phyloP scores from a whole-genome alignment of 2,113 vertebrate species.

The Oryzias javanicus region DNA sequence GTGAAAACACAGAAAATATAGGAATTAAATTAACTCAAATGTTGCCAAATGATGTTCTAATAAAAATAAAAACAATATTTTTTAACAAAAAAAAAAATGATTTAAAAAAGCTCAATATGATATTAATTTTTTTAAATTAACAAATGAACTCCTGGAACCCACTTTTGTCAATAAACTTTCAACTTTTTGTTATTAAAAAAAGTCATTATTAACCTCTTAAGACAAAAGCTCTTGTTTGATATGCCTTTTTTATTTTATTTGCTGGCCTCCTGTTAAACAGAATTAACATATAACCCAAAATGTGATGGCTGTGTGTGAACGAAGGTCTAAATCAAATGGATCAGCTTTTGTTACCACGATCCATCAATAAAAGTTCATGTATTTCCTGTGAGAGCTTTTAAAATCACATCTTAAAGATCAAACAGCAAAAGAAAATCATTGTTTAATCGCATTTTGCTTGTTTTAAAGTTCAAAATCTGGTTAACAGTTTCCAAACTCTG shows the following conservation, averaged over 20 bases:
- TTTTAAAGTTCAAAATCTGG: too few species aligned
- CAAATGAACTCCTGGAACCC: background rate
- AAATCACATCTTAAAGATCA: background rate
- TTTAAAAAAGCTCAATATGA: background rate
- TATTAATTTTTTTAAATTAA: background rate
- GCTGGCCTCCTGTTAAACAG: too few species aligned
- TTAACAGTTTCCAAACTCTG: slow-evolving; percentile 1
- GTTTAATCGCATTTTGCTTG: too few species aligned
- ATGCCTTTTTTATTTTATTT: too few species aligned
- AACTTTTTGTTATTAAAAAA: too few species aligned
- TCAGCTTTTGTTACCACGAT: background rate
- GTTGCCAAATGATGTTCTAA: slow-evolving; percentile 2
- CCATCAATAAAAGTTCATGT: background rate
- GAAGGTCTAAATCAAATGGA: too few species aligned
- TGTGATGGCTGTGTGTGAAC: too few species aligned
- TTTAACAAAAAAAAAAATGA: background rate
- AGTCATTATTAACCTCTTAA: too few species aligned
- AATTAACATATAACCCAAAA: too few species aligned
- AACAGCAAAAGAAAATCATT: too few species aligned
- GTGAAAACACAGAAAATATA: background rate
- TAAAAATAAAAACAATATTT: background rate
- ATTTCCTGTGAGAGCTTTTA: background rate
- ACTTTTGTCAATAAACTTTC: too few species aligned
- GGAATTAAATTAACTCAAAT: slow-evolving; percentile 8
- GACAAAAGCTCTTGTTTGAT: too few species aligned